A percentile compares a stretch with the other conserved stretches of the same genome.
phyloP scores from a whole-genome alignment of 2,888 invertebrate species.

The Opisthograptis luteolata region DNA sequence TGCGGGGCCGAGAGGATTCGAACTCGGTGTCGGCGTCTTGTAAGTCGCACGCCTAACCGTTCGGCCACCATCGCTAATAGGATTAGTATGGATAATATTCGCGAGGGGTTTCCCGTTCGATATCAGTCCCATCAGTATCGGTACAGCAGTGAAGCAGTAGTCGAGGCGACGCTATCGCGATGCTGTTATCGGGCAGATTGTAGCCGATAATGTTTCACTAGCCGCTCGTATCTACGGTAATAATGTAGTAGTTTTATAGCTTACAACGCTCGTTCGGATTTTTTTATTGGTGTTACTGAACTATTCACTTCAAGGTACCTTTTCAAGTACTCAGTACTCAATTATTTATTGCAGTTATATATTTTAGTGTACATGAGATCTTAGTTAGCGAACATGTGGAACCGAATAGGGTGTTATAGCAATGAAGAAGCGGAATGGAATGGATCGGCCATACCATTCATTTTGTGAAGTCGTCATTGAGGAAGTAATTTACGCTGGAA shows the following conservation, averaged over 20 bases:
- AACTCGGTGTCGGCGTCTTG: too few relatives aligned
- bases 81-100: constrained; percentile 1
- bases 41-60: too few relatives aligned
- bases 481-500: too few relatives aligned
- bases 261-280: constrained; percentile 15
- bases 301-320: background rate
- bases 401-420: too few relatives aligned
- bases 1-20: too few relatives aligned
- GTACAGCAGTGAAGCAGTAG: constrained; percentile 19
- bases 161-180: constrained; percentile 24
- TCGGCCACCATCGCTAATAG: background rate
- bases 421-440: too few relatives aligned
- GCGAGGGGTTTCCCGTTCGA: constrained; percentile 6
- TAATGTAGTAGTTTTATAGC: constrained; percentile 19
- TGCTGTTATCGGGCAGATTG: constrained; percentile 40
- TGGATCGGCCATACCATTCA: too few relatives aligned
- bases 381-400: too few relatives aligned
- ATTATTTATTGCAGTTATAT: too few relatives aligned
- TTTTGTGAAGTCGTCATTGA: too few relatives aligned
- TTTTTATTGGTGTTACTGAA: constrained; percentile 18
- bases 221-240: constrained; percentile 12
- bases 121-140: constrained; percentile 2
- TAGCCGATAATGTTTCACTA: constrained; percentile 36
- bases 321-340: too few relatives aligned
- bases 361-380: too few relatives aligned